phyloP scores from a whole-genome alignment of 2,888 invertebrate genomes.

The Hypercompe scribonia region DNA sequence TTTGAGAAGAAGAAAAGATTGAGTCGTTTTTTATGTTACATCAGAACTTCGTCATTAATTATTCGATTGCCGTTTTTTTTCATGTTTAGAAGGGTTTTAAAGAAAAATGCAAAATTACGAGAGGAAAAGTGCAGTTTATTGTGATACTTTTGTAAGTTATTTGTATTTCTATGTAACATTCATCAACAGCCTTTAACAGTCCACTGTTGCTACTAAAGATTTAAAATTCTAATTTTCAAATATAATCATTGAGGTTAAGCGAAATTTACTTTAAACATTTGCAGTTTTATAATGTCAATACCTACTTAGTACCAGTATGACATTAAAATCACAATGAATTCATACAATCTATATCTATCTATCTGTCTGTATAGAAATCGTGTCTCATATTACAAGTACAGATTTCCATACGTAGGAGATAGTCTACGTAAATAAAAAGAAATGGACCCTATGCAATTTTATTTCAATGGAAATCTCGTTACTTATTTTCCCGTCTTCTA shows the following conservation, averaged over 20 bases:
- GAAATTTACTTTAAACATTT: background rate
- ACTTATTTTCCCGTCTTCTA: conserved; percentile 37
- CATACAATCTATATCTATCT: conserved; percentile 12
- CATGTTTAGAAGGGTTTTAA: background rate
- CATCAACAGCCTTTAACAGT: no score
- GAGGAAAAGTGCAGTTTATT: background rate
- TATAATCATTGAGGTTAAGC: background rate
- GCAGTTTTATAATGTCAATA: background rate
- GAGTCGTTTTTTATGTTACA: no score
- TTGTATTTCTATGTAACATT: no score
- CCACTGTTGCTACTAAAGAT: no score
- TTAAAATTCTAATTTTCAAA: background rate
- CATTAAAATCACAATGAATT: conserved; percentile 21
- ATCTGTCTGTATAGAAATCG: conserved; percentile 10
- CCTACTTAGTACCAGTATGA: conserved; percentile 2
- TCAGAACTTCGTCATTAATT: no score
- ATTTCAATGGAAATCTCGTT: conserved; percentile 41
- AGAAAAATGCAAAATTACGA: background rate
- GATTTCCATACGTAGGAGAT: conserved; percentile 11
- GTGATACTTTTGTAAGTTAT: background rate
- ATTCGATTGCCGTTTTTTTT: no score
- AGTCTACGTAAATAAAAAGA: conserved; percentile 26
- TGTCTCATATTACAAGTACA: conserved; percentile 13
- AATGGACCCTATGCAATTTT: conserved; percentile 25
- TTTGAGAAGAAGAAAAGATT: no score